Conservation (phyloP, 2,888 invertebrate genomes). For the Cryptocephalus moraei region DNA sequence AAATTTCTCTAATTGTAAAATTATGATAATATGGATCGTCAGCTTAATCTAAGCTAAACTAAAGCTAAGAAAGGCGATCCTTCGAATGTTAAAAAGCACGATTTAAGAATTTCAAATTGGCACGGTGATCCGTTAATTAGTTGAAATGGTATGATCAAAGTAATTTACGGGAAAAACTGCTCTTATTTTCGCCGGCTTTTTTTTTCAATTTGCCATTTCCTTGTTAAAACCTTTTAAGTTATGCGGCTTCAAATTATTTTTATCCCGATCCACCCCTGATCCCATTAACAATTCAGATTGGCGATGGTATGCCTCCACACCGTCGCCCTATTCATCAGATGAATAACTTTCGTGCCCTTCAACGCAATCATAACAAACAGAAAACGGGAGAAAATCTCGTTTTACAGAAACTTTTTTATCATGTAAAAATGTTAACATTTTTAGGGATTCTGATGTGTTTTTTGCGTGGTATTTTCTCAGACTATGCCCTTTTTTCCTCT, state of each 20-base stretch:
- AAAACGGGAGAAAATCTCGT: constrained; percentile 21
- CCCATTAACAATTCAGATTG: constrained; percentile 37
- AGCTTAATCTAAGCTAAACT: too few species aligned
- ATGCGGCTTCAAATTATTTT: constrained; percentile 13
- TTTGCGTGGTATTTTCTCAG: constrained; percentile 18
- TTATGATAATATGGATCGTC: too few species aligned
- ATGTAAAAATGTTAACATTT: constrained; percentile 33
- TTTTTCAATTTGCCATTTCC: not conserved
- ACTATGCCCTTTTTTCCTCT: not conserved
- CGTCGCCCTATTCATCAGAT: constrained; percentile 18
- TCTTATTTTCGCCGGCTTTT: too few species aligned
- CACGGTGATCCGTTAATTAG: too few species aligned
- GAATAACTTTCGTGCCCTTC: constrained; percentile 30
- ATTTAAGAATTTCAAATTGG: too few species aligned
- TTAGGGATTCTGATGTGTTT: constrained; percentile 19
- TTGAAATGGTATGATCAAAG: too few species aligned
- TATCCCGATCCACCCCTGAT: constrained; percentile 23
- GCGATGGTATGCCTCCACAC: constrained; percentile 23
- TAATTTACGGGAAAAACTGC: too few species aligned
- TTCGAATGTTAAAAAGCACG: too few species aligned
- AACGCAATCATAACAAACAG: constrained; percentile 29
- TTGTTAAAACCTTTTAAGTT: constrained; percentile 3
- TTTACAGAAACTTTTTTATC: constrained; percentile 32
- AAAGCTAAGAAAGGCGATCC: too few species aligned
- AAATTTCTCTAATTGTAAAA: too few species aligned